Evolutionary conservation across 2,797 vertebrate genomes (phyloP), one percentile per base, ranked within the genome.

Genomic region (Rhinella marina): DNA sequence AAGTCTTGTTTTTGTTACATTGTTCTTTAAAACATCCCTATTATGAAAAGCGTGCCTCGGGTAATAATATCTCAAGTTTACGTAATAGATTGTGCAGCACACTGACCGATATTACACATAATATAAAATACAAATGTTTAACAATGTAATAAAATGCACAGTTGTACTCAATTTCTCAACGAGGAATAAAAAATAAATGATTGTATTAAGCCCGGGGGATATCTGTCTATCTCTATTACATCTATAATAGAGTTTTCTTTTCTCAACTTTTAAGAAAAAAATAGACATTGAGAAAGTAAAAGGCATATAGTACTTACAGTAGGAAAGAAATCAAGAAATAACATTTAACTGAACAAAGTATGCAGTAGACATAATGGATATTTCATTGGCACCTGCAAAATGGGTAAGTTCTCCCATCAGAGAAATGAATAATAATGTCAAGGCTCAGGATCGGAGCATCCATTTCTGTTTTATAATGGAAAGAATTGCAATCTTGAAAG

Each of bases 361-460:
- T 75, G 56, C 70, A 52, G 52, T 72, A 48, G n/a, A 66, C 75
- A 52, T 64, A 78, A 78, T 78, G 25, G 73, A 56, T 7, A 75
- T 41, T 76, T 83, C 56, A 87, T 54, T 68, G 81, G 50, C 62
- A 77, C 57, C 72, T 82, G 41, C 56, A 83, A 50, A 83, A 76
- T 54, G 21, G 61, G 57, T 57, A 29, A 54, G 41, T 87, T 83
- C 50, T 77, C 19, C 50, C 59, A 78, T 50, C 75, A 64, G 19
- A 70, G 19, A 48, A 59, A 77, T 81, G 48, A 73, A 87, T 87
- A 41, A 82, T 82, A 82, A 75, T 59, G 73, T 27, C 59, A 68
- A 2, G 29, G 61, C 50, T 68, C 21, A 7, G 25, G 57, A 68
- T 25, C 7, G 5, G 14, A 68, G 50, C 25, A 48, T 75, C 25